Evolutionary conservation across 2,797 vertebrate genomes (phyloP), one percentile per base, ranked within the genome.

Genomic region (Rhynchotus rufescens): DNA sequence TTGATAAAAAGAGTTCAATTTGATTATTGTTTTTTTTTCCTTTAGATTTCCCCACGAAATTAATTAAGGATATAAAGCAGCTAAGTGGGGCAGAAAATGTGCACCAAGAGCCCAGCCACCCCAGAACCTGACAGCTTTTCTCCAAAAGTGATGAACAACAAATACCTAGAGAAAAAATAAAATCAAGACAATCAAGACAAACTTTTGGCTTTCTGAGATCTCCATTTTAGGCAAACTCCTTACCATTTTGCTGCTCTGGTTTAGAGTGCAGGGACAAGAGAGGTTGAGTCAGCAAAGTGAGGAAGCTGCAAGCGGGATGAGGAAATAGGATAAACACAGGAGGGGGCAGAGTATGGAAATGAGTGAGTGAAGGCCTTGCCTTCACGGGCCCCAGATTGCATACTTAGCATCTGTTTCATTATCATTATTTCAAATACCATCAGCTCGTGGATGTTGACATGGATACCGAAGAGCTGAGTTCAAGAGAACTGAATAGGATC

Each of bases 231-330:
- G 20, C 15, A 47, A 10, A 52, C 32, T 64, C 6, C 19, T n/a
- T 90, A 3, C 38, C 2, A 4, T 30, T 91, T 52, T 68, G 56
- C 44, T 84, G 42, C 62, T 66, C 45, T 89, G 62, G 62, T 60
- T 92, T 65, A 74, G 74, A 44, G 73, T 10, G n/a, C 0, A 0
- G 17, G 16, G 74, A 80, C 40, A 26, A 1, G 0, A 78, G 20
- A 1, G 0, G 42, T 10, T 92, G 87, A 94, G 56, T 92, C 94
- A 94, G 91, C 83, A 81, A 66, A 92, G 59, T 2, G 26, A 80
- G 45, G 60, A 73, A 90, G 26, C 47, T 17, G 4, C 2, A 72
- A 34, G 12, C 9, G 16, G n/a, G 45, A 10, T 23, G 34, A 12
- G 69, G 67, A 72, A 47, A 60, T 30, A 84, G 52, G 79, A 71